Evolutionary conservation across 2,113 vertebrate genomes (phyloP), one percentile per base, ranked within the genome.

Genomic region (Sinocyclocheilus maitianheensis): DNA sequence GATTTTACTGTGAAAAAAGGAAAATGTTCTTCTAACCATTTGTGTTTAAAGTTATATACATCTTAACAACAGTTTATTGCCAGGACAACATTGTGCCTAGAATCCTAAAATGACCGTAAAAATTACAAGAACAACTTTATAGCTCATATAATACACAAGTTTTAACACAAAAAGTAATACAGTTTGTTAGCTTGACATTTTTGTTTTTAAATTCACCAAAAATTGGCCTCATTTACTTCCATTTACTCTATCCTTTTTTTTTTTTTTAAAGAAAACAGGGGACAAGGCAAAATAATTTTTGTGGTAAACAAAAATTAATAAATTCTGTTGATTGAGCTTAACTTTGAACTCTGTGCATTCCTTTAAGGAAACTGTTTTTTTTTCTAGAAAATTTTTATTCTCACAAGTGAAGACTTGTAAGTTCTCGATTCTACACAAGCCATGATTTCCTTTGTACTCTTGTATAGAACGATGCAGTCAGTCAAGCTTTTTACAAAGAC

Each of bases 401-500:
- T 37, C 37, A 37, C 48, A 87, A n/a, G 40, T 34, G 30, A 3
- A 34, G 2, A 34, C 26, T 71, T 24, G 10, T 4, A 69, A 34
- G 46, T 20, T 87, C 71, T 37, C 40, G 26, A 13, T 87, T 88
- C 80, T 77, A 74, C 85, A 89, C 13, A 82, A 89, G 86, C n/a
- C 9, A 80, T 90, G 86, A 60, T 75, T 40, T 53, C 63, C 85
- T 37, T 77, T 16, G 14, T 71, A 37, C 77, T 77, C 26, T 84
- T 48, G 65, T 80, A 20, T 82, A 77, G n/a, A 90, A 90, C 75
- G 86, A 88, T 85, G 77, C 83, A 84, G 83, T 84, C 74, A 3
- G 84, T 85, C 86, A 88, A 90, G 87, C 88, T 91, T 87, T 84
- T 88, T 89, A 86, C 77, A 79, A 90, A 91, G 72, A 84, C 88